These are phyloP conservation scores for Asobara japonica DNA, from an alignment of 1,140 invertebrate species.

Conservation along the genomic window DNA sequence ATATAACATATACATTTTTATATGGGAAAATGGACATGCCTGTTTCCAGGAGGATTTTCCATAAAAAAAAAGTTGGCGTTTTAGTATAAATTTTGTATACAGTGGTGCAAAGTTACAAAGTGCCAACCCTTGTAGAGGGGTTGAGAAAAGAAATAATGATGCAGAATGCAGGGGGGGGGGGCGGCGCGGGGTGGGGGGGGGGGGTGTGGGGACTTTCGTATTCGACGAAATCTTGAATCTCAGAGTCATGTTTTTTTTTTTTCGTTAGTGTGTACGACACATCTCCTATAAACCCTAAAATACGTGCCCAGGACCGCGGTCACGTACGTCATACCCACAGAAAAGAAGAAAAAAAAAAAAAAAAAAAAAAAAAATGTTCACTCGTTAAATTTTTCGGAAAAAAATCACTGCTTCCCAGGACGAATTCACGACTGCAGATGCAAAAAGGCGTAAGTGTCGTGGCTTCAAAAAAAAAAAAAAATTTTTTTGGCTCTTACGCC, in stretches of 20 bases:
- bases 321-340: background rate
- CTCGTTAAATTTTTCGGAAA: background rate
- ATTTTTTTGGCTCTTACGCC: no score
- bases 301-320: background rate
- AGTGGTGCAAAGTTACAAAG: no score
- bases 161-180: background rate
- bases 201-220: no score
- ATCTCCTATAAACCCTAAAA: background rate
- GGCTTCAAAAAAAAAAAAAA: background rate
- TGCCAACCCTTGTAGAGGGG: background rate
- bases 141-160: background rate
- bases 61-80: no score
- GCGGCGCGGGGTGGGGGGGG: no score
- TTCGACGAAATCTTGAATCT: conserved; percentile 5
- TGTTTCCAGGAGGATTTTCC: no score
- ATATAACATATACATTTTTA: no score
- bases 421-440: no score
- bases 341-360: background rate
- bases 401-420: background rate
- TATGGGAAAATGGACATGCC: no score
- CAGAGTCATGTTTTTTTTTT: background rate
- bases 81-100: no score
- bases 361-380: background rate
- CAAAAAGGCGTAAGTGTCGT: no score
- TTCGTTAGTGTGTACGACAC: conserved; percentile 3